These are phyloP conservation scores for Luperina nickerlii DNA, from an alignment of 2,888 invertebrate genomes.

Conservation along the genomic window DNA sequence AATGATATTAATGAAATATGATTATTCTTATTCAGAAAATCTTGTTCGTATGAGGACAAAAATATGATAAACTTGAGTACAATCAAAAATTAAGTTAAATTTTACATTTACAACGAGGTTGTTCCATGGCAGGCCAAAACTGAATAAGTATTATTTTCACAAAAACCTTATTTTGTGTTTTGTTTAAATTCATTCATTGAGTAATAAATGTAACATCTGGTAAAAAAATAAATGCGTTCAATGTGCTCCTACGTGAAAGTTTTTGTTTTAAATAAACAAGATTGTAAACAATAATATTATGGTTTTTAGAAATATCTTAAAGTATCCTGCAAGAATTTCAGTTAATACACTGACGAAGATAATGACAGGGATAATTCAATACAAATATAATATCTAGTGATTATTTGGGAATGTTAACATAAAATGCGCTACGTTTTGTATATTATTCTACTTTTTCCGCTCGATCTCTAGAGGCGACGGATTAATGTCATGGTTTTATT, in stretches of 20 bases:
- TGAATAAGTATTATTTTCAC: slow-evolving; percentile 5
- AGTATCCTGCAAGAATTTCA: slow-evolving; percentile 32
- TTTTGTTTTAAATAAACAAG: slow-evolving; percentile 24
- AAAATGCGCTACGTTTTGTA: slow-evolving; percentile 75
- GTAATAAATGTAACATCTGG: slow-evolving; percentile 41
- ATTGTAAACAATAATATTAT: slow-evolving; percentile 11
- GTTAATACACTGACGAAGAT: slow-evolving; percentile 28
- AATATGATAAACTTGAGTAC: not conserved
- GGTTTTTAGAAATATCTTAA: not conserved
- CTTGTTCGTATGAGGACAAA: not conserved
- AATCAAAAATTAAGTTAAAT: slow-evolving; percentile 8
- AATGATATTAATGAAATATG: not conserved
- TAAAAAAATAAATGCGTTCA: slow-evolving; percentile 61
- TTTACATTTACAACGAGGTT: slow-evolving; percentile 14
- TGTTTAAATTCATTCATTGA: slow-evolving; percentile 12
- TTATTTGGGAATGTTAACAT: slow-evolving; percentile 82
- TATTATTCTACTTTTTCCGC: slow-evolving; percentile 55
- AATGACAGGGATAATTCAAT: slow-evolving; percentile 54
- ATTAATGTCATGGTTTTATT: slow-evolving; percentile 32
- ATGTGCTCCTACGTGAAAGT: slow-evolving; percentile 51
- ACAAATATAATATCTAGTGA: slow-evolving; percentile 70
- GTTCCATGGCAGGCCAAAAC: slow-evolving; percentile 21
- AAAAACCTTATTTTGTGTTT: not conserved
- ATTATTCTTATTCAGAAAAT: not conserved
- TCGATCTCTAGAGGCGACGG: slow-evolving; percentile 39